Evolutionary conservation across 2,888 invertebrate genomes (phyloP), one percentile per base, ranked within the genome.

Genomic region (Leptinotarsa juncta): DNA sequence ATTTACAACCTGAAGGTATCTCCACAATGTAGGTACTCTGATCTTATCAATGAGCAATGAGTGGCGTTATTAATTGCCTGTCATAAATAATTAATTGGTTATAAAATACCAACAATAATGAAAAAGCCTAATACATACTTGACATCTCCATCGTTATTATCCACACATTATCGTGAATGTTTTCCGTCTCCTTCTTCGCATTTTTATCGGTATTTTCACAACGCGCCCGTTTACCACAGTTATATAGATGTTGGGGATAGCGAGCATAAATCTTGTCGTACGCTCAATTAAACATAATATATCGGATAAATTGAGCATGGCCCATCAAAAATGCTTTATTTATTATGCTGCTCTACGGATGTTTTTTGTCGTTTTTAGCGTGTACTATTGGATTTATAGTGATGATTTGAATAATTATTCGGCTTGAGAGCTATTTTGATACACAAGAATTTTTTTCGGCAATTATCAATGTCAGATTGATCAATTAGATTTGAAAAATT

Each of bases 211-310:
- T 57, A 69, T 57, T 69, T 69, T 50, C 57, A 69, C 69, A 57
- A 57, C 69, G 55, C 49, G 32, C 48, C 55, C 68, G 68, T 55
- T 68, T 55, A 68, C 55, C 68, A 57, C 23, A 69, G 73, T 77
- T 79, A 77, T 81, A 78, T 75, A 80, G 79, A 82, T 80, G 82
- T 76, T 70, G 72, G 83, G 82, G 81, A 80, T 79, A 76, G 80
- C 78, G 79, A 75, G 76, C 81, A 87, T 86, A 86, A 87, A 87
- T 87, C 87, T 87, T 85, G 84, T 84, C 85, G 82, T 83, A 86
- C 85, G 87, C 85, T 86, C 87, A 87, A 87, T 86, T 87, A 86
- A 86, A 85, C 86, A 81, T 85, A 85, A 86, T 86, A 85, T 85
- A 86, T 86, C 84, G 86, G 80, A 85, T 86, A 86, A 86, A 86